These are phyloP conservation scores for Onychomys arenicola DNA, from an alignment of 2,797 vertebrate species.

Conservation along the genomic window DNA sequence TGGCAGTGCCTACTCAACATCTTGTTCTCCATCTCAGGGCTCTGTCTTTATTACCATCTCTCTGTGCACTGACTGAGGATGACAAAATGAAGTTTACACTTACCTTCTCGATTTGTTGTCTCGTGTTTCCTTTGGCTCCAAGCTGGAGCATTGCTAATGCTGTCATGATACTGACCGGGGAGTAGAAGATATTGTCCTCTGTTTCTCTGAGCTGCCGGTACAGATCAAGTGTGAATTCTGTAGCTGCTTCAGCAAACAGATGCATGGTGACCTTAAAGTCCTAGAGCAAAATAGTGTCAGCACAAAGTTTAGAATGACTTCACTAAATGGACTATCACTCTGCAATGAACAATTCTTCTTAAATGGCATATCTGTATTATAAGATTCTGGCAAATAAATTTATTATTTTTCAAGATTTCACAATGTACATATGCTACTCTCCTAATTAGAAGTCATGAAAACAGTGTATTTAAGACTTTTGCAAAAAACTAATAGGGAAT, in stretches of 20 bases:
- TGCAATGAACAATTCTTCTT: background rate
- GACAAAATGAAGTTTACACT: background rate
- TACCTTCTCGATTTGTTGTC: slow-evolving; percentile 51
- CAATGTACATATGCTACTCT: background rate
- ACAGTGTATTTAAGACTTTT: background rate
- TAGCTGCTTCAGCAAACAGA: slow-evolving; percentile 14
- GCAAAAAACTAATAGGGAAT: background rate
- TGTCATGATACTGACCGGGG: background rate
- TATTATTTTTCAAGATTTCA: background rate
- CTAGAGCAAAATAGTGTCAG: slow-evolving; percentile 17
- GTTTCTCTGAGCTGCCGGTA: slow-evolving; percentile 2
- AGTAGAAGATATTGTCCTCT: slow-evolving; percentile 39
- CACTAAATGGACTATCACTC: background rate
- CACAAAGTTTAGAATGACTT: background rate
- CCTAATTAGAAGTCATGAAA: background rate
- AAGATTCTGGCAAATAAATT: background rate
- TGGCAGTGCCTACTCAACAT: background rate
- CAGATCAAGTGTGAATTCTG: slow-evolving; percentile 34
- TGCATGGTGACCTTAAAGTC: slow-evolving; percentile 39
- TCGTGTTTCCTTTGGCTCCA: slow-evolving; percentile 38
- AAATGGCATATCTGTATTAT: background rate
- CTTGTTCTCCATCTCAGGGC: rapidly evolving
- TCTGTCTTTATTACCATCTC: background rate
- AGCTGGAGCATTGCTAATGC: slow-evolving; percentile 53
- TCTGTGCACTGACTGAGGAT: too few species aligned